Base-by-base conservation (phyloP, 2,888 invertebrate genomes). In the Rhamphomyia laevipes region DNA sequence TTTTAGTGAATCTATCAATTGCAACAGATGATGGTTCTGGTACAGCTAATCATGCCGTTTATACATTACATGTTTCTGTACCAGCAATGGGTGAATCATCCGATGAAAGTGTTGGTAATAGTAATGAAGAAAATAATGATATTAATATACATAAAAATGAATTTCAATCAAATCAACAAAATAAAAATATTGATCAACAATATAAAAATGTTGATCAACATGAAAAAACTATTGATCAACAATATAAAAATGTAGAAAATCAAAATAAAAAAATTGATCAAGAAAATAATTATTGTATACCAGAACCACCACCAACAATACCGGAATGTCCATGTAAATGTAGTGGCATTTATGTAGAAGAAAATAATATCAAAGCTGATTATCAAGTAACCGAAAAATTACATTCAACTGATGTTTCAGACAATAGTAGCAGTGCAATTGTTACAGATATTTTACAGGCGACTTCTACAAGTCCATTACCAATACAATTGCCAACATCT, bases 1-100 rank as follows among this genome's bases (percentile, higher is more conserved):
- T 89, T 59, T 73, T 87, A 56, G 83, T 90, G 53, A 90, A 90
- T 71, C 75, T 90, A 56, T 86, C 88, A 10, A 87, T 89, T 61
- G 80, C 84, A 52, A 81, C 85, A 41, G 85, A 86, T 60, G 76
- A 76, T 51, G 74, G 73, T 54, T 66, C 68, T 42, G 70, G 72
- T 48, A 72, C 72, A 31, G 67, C 72, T 53, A 74, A 77, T 59
- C 79, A 79, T 61, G 80, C 81, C 44, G 75, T 88, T 54, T 89
- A 88, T 71, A 81, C 86, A 35, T 73, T 89, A 57, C 87, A 89
- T 60, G 80, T 89, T 51, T 84, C 84, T 53, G 81, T 90, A 49
- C 89, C 89, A 11, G 81, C 81, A 47, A 73, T 76, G 27, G 55
- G 55, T 38, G 23, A 42, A n/a, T 33, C 33, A 33, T n/a, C 27